phyloP scores from a whole-genome alignment of 2,888 invertebrate genomes.

The Ephialtes manifestator region DNA sequence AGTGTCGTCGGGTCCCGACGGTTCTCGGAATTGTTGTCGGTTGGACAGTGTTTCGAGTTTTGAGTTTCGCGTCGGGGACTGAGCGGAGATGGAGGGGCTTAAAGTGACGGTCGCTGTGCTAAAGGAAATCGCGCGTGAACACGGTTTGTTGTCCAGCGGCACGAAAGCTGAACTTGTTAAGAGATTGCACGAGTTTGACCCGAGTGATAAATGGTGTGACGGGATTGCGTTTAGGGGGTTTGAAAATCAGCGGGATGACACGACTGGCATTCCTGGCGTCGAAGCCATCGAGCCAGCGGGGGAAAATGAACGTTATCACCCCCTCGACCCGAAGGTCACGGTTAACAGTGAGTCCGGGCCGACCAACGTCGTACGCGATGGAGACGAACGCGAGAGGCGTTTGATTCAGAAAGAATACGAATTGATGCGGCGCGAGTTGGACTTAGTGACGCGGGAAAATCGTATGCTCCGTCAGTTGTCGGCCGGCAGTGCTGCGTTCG shows the following conservation, averaged over 20 bases:
- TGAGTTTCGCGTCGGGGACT: background rate
- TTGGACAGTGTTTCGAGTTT: too few species aligned
- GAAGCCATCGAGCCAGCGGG: background rate
- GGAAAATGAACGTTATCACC: background rate
- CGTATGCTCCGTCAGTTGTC: background rate
- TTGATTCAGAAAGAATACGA: slow-evolving; percentile 40
- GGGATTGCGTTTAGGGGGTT: background rate
- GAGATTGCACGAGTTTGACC: slow-evolving; percentile 9
- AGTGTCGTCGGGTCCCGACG: background rate
- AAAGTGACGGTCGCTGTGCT: slow-evolving; percentile 11
- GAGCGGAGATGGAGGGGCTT: background rate
- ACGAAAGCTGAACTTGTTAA: slow-evolving; percentile 20
- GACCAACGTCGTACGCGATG: background rate
- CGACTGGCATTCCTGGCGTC: background rate
- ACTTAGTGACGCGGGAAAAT: slow-evolving; percentile 34
- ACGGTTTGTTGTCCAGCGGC: background rate
- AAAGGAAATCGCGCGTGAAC: slow-evolving; percentile 7
- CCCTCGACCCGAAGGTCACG: background rate
- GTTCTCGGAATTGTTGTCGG: background rate
- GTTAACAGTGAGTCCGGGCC: background rate
- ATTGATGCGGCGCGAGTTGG: slow-evolving; percentile 43
- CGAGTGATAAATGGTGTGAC: background rate
- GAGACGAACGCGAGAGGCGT: background rate
- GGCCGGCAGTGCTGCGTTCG: background rate
- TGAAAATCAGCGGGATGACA: background rate